phyloP scores from a whole-genome alignment of 2,888 invertebrate species.

The Andrena trimmerana region DNA sequence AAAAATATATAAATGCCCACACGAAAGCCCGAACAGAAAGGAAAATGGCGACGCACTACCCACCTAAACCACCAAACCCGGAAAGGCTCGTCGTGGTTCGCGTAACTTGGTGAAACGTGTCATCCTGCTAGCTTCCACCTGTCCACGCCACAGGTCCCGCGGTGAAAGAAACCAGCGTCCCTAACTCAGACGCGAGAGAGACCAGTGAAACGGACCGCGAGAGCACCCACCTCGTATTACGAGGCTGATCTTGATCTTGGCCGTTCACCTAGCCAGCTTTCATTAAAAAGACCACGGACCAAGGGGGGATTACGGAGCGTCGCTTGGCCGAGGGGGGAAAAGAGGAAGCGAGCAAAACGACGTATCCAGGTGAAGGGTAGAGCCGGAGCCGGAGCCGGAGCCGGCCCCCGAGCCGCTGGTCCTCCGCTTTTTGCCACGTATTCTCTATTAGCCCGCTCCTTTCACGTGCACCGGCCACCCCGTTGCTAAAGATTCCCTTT shows the following conservation, averaged over 20 bases:
- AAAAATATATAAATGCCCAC: no score
- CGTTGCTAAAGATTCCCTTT: constrained; percentile 71
- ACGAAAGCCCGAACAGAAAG: no score
- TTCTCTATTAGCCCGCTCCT: constrained; percentile 67
- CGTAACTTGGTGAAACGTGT: no score
- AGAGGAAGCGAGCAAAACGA: constrained; percentile 62
- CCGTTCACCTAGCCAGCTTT: constrained; percentile 73
- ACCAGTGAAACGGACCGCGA: constrained; percentile 54
- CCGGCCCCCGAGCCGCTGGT: constrained; percentile 23
- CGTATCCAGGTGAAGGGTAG: constrained; percentile 58
- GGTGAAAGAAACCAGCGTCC: not conserved
- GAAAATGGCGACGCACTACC: no score
- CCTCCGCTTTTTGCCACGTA: constrained; percentile 62
- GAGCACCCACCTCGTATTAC: constrained; percentile 59
- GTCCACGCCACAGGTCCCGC: constrained; percentile 9
- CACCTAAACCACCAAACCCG: no score
- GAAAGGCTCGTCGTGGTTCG: no score
- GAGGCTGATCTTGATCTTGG: constrained; percentile 78
- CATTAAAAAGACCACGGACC: constrained; percentile 60
- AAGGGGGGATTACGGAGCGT: constrained; percentile 9
- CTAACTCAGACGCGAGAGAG: constrained; percentile 28
- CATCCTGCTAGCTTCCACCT: no score
- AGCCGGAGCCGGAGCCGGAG: not conserved
- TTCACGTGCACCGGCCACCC: constrained; percentile 63
- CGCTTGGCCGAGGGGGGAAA: constrained; percentile 25